Conservation (phyloP, 2,113 vertebrate genomes). For the Spea bombifrons region DNA sequence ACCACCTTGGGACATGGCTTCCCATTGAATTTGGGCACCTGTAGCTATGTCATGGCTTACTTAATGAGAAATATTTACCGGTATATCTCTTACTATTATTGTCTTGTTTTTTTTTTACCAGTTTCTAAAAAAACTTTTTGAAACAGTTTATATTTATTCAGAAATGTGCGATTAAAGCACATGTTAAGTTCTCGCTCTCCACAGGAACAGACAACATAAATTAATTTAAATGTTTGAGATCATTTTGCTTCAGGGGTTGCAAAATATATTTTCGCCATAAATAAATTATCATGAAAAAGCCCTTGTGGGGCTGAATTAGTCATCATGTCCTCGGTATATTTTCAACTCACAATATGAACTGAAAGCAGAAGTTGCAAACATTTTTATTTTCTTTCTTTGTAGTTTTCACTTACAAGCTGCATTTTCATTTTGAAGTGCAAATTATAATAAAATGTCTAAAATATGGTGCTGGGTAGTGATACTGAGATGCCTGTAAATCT, state of each 20-base stretch:
- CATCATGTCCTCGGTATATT: neutral
- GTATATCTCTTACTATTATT: too few species aligned
- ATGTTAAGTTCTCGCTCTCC: neutral
- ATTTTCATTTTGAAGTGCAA: neutral
- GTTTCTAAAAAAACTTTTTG: too few species aligned
- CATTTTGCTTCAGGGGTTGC: neutral
- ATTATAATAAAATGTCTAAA: too few species aligned
- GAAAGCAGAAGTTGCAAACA: neutral
- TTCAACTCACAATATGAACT: neutral
- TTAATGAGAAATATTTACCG: too few species aligned
- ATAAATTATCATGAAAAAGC: constrained; percentile 1
- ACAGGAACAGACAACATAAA: neutral
- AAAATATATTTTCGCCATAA: neutral
- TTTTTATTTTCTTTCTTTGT: neutral
- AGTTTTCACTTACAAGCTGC: neutral
- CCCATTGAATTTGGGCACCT: too few species aligned
- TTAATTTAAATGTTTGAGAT: constrained; percentile 1
- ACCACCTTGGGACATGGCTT: too few species aligned
- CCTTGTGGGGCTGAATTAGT: neutral
- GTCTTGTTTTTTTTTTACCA: too few species aligned
- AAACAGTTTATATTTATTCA: neutral
- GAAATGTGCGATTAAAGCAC: neutral
- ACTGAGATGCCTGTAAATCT: neutral
- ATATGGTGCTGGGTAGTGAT: neutral
- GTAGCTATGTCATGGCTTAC: too few species aligned